Evolutionary conservation across 2,888 invertebrate genomes (phyloP), one percentile per base, ranked within the genome.

Genomic region (Nephrotoma guestfalica): DNA sequence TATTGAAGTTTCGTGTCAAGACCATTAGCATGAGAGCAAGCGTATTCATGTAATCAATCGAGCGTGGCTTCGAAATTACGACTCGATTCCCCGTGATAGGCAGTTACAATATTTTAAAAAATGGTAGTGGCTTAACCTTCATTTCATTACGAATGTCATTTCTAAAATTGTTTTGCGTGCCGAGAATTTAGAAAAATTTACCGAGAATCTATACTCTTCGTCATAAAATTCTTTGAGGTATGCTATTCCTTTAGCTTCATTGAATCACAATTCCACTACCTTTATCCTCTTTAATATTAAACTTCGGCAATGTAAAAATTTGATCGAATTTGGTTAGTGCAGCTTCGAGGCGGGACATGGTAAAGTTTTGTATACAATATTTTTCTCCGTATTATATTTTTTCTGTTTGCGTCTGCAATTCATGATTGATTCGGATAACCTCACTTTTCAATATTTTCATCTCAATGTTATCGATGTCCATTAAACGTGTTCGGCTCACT

Each of bases 401-500:
- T 89, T 99, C 99, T 89, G 97, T 97, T 92, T 99, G 98, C 1
- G 98, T 96, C 91, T 98, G 98, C 84, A 98, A 93, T 91, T 99
- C 99, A 91, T 99, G 99, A 71, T 97, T 96, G 89, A 99, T 99
- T 89, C 99, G 94, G 96, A 99, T 98, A 13, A 99, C 97, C 92
- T 99, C 99, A 90, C 98, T 98, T 91, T 98, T 97, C 99, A 99
- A 99, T 88, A 99, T 99, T 93, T 98, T 98, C 86, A 99, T 98
- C 94, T 99, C 99, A 93, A 98, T 30, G 30, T 3, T 2, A 3
- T 30, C 2, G 30, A 30, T 99, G 93, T 99, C 99, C 89, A 99
- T 93, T n/a, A 99, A 93, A 89, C 99, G 94, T 18, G 98, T 97
- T 88, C 99, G 95, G 90, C 97, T 97, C 87, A 96, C 97, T 96